A percentile compares a stretch with the other conserved stretches of the same genome.
These are phyloP conservation scores for Maniola hyperantus DNA, from an alignment of 2,888 invertebrate species.

Conservation along the genomic window DNA sequence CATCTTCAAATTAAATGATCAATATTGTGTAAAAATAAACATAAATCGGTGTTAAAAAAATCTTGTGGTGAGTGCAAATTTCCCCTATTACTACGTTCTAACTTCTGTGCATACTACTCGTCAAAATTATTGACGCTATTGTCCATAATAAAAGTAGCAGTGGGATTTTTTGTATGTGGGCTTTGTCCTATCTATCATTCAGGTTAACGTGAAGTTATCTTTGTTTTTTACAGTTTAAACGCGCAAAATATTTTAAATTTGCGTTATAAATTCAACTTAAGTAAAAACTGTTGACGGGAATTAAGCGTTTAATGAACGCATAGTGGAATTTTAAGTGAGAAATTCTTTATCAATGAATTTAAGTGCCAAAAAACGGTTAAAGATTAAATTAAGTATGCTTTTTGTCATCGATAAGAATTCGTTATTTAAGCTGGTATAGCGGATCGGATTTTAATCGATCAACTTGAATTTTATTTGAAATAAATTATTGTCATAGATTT, in stretches of 20 bases:
- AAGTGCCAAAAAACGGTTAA: conserved; percentile 13
- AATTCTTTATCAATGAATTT: conserved; percentile 28
- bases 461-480: not conserved
- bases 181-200: conserved; percentile 6
- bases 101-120: too few species aligned
- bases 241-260: conserved; percentile 34
- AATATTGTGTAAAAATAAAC: too few species aligned
- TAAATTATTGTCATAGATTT: not conserved
- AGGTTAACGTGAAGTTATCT: not conserved
- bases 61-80: too few species aligned
- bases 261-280: conserved; percentile 17
- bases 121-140: too few species aligned
- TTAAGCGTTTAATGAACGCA: conserved; percentile 27
- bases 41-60: too few species aligned
- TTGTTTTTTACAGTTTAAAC: conserved; percentile 38
- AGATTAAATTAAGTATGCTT: conserved; percentile 9
- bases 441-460: conserved; percentile 3
- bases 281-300: conserved; percentile 23
- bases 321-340: conserved; percentile 20
- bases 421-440: conserved; percentile 7
- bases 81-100: too few species aligned
- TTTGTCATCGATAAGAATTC: conserved; percentile 20
- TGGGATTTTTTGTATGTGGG: not conserved
- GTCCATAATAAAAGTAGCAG: not conserved
- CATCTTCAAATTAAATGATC: too few species aligned